These are phyloP conservation scores for Alfaro cultratus DNA, from an alignment of 2,797 vertebrate species.

Conservation along the genomic window DNA sequence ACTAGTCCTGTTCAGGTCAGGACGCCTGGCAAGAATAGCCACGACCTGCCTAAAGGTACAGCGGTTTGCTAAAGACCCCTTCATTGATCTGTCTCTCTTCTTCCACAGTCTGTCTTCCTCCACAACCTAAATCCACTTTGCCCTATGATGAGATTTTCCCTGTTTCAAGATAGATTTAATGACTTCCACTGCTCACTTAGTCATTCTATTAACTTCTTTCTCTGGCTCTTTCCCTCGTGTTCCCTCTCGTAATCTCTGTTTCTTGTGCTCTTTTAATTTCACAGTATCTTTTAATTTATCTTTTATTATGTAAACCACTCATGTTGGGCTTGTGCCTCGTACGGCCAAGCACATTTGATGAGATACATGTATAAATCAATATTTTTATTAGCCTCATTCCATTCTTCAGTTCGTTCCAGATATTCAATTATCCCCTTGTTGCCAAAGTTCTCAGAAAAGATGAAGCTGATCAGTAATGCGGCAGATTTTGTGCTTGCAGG, in stretches of 20 bases:
- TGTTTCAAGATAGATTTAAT: conserved; percentile 63
- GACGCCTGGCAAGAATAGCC: conserved; percentile 86
- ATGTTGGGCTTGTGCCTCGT: conserved; percentile 61
- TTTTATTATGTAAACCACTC: conserved; percentile 76
- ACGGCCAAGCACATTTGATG: conserved; percentile 65
- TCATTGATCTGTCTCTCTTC: conserved; percentile 26
- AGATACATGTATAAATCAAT: conserved; percentile 74
- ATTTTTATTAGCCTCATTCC: conserved; percentile 65
- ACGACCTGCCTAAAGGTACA: conserved; percentile 89
- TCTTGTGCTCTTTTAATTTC: conserved; percentile 71
- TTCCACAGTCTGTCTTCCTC: conserved; percentile 33
- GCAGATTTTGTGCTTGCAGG: conserved; percentile 76
- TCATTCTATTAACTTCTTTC: conserved; percentile 58
- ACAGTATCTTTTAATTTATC: conserved; percentile 79
- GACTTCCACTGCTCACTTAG: conserved; percentile 61
- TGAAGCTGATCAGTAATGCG: conserved; percentile 41
- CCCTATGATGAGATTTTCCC: conserved; percentile 60
- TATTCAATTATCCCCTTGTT: conserved; percentile 56
- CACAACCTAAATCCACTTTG: conserved; percentile 56
- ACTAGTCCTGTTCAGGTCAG: conserved; percentile 88
- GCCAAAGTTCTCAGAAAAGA: conserved; percentile 43
- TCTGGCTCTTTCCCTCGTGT: conserved; percentile 22
- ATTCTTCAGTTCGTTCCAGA: conserved; percentile 53
- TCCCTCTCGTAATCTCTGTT: conserved; percentile 63
- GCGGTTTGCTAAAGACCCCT: neutral